A percentile compares a stretch with the other conserved stretches of the same genome.
phyloP scores from a whole-genome alignment of 2,113 vertebrate species.

The Lichenostomus cassidix region DNA sequence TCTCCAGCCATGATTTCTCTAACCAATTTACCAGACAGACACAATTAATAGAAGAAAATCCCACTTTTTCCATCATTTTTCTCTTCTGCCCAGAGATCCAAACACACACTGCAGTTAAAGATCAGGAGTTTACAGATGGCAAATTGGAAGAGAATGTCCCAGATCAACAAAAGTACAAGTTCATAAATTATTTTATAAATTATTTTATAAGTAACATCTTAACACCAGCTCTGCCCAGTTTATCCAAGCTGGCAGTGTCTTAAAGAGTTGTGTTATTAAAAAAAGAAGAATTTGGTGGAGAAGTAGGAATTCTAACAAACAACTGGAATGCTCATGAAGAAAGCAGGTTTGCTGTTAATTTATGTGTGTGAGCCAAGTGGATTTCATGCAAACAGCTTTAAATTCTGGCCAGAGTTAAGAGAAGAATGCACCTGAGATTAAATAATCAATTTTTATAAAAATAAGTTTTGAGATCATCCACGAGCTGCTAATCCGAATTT shows the following conservation, averaged over 20 bases:
- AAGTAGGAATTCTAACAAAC: neutral
- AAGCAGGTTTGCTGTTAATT: neutral
- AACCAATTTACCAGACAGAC: neutral
- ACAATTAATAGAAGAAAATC: neutral
- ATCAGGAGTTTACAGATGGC: neutral
- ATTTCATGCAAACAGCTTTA: neutral
- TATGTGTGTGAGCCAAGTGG: neutral
- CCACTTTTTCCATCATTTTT: neutral
- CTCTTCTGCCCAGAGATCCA: neutral
- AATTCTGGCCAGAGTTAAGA: neutral
- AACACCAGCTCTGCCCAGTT: neutral
- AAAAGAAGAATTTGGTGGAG: neutral
- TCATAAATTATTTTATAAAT: neutral
- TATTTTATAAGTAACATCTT: neutral
- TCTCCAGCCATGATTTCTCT: neutral
- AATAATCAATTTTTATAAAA: neutral
- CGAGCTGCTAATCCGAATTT: neutral
- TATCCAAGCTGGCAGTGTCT: neutral
- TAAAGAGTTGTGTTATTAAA: neutral
- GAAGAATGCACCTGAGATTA: neutral
- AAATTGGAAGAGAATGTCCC: neutral
- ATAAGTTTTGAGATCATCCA: neutral
- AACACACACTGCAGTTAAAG: neutral
- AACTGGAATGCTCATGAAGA: neutral
- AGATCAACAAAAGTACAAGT: neutral